Evolutionary conservation across 2,888 invertebrate genomes (phyloP), one percentile per base, ranked within the genome.

Genomic region (Hypsopygia costalis): DNA sequence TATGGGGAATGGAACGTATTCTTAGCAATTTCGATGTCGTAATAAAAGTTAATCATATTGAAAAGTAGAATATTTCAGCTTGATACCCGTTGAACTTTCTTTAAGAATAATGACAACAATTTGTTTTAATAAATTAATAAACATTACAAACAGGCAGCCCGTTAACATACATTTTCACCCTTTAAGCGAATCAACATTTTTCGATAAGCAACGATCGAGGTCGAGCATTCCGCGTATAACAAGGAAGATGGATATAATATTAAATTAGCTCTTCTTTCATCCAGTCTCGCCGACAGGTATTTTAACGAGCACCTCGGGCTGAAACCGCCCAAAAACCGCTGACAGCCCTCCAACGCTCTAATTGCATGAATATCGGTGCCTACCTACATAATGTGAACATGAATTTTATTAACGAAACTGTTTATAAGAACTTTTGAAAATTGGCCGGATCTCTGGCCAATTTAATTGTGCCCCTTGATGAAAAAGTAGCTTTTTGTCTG

Each of bases 291-390:
- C 60, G 67, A 56, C 55, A 49, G 81, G 77, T 69, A 82, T 85
- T 81, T 86, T 86, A 85, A 86, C 78, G 76, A 86, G 82, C 68
- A 47, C 46, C 58, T 64, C 61, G 53, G 54, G 58, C 55, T 54
- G 58, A 67, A 58, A 57, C 49, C 44, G 44, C 47, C 57, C 57
- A 67, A 79, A 81, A 73, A 66, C 60, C 52, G 55, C 60, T 52
- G 58, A 57, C 60, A 59, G 52, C 55, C 51, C 53, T 55, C 52
- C 64, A 62, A 48, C 54, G 60, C 65, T 67, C 70, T 76, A 75
- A 79, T 80, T 81, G 67, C 72, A 61, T 55, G 65, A 69, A 75
- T 71, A 30, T 37, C n/a, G 21, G 30, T 37, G n/a, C n/a, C n/a
- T n/a, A n/a, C n/a, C n/a, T n/a, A 25, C 25, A 25, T 10, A 30